These are phyloP conservation scores for Hephaestus fuliginosus DNA, from an alignment of 2,797 vertebrate genomes.

Conservation along the genomic window DNA sequence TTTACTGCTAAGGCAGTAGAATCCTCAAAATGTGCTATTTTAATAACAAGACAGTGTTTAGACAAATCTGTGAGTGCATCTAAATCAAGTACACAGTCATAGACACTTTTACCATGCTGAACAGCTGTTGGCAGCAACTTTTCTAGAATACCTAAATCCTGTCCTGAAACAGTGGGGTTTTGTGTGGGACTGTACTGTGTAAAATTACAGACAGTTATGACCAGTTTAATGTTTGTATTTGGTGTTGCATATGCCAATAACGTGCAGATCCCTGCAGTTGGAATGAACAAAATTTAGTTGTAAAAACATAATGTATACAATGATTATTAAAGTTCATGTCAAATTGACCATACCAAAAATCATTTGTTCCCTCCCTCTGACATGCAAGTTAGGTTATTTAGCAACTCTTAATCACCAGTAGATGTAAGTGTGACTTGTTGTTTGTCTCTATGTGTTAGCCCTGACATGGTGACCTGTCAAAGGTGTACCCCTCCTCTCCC, in stretches of 20 bases:
- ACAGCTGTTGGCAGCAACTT: neutral
- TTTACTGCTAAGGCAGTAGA: conserved; percentile 7
- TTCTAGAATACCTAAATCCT: neutral
- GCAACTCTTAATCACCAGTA: too few relatives aligned
- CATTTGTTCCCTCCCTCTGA: neutral
- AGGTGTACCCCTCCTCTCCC: too few relatives aligned
- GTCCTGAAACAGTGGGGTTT: neutral
- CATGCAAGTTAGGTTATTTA: too few relatives aligned
- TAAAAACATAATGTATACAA: too few relatives aligned
- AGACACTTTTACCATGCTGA: neutral
- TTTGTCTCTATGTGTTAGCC: too few relatives aligned
- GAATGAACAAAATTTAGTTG: too few relatives aligned
- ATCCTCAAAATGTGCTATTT: conserved; percentile 5
- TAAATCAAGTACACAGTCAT: neutral
- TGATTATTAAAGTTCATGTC: neutral
- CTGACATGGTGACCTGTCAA: too few relatives aligned
- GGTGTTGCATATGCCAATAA: neutral
- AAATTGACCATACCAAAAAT: neutral
- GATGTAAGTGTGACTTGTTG: too few relatives aligned
- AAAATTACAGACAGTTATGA: neutral
- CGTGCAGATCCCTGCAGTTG: too few relatives aligned
- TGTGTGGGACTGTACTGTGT: neutral
- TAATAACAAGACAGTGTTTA: neutral
- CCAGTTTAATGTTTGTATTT: neutral
- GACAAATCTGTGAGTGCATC: conserved; percentile 3